phyloP scores from a whole-genome alignment of 2,797 vertebrate species.

The Cyprinodon diabolis region DNA sequence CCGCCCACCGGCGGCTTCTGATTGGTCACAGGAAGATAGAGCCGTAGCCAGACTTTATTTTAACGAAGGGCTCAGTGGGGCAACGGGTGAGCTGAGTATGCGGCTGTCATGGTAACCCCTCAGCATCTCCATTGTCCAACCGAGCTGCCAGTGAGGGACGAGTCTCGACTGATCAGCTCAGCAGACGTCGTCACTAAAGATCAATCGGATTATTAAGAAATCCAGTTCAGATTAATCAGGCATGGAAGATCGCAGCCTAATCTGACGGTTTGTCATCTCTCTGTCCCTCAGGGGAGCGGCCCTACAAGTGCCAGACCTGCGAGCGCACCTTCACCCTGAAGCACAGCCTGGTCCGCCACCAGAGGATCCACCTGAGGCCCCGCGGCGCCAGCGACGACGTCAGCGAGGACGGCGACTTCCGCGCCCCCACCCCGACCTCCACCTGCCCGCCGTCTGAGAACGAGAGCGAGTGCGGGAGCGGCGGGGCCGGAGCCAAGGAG shows the following conservation, averaged over 20 bases:
- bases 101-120: too few species aligned
- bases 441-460: slow-evolving; percentile 79
- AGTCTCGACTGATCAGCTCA: too few species aligned
- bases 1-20: not conserved
- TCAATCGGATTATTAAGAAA: too few species aligned
- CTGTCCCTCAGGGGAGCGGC: slow-evolving; percentile 86
- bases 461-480: slow-evolving; percentile 69
- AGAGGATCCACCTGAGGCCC: slow-evolving; percentile 92
- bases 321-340: slow-evolving; percentile 97
- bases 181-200: too few species aligned
- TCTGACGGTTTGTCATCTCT: too few species aligned
- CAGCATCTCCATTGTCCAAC: too few species aligned
- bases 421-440: slow-evolving; percentile 53
- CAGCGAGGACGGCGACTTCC: slow-evolving; percentile 80
- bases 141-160: too few species aligned
- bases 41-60: not conserved
- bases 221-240: too few species aligned
- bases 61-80: too few species aligned
- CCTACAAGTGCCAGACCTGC: slow-evolving; percentile 95
- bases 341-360: slow-evolving; percentile 97
- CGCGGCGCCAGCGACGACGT: slow-evolving; percentile 71
- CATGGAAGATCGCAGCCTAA: too few species aligned
- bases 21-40: too few species aligned
- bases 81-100: too few species aligned
- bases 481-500: slow-evolving; percentile 52